Conservation (phyloP, 2,888 invertebrate genomes). For the Seira sanloemensis region DNA sequence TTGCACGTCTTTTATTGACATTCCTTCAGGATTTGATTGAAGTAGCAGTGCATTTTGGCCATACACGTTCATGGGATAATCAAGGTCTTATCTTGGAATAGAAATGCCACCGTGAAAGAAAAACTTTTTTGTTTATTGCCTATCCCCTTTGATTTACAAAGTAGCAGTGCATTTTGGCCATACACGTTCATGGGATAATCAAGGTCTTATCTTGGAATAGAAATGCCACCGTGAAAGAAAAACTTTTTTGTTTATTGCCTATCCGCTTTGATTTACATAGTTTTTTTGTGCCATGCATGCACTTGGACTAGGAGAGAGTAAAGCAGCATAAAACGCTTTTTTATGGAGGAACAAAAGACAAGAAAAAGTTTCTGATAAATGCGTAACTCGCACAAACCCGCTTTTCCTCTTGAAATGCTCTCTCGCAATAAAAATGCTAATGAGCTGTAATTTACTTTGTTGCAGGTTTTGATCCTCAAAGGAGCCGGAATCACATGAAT, state of each 20-base stretch:
- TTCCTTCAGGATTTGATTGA: too few species aligned
- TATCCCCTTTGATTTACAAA: too few species aligned
- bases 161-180: too few species aligned
- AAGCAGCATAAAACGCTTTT: too few species aligned
- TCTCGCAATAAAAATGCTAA: slow-evolving; percentile 59
- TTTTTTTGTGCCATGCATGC: too few species aligned
- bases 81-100: background rate
- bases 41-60: too few species aligned
- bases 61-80: background rate
- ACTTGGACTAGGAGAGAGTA: too few species aligned
- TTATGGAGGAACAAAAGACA: background rate
- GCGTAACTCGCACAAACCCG: too few species aligned
- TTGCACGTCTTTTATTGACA: background rate
- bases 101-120: background rate
- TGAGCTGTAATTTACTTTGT: slow-evolving; percentile 34
- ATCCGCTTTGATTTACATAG: too few species aligned
- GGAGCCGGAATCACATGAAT: slow-evolving; percentile 68
- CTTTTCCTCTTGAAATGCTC: too few species aligned
- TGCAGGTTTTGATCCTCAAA: slow-evolving; percentile 67
- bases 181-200: background rate
- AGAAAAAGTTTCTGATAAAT: background rate
- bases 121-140: too few species aligned
- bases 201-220: background rate
- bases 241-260: too few species aligned
- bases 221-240: background rate